Percentiles rank a stretch among this genome's conserved stretches.
Conservation (phyloP, 2,797 vertebrate genomes). For the Hypotaenidia philippensis region DNA sequence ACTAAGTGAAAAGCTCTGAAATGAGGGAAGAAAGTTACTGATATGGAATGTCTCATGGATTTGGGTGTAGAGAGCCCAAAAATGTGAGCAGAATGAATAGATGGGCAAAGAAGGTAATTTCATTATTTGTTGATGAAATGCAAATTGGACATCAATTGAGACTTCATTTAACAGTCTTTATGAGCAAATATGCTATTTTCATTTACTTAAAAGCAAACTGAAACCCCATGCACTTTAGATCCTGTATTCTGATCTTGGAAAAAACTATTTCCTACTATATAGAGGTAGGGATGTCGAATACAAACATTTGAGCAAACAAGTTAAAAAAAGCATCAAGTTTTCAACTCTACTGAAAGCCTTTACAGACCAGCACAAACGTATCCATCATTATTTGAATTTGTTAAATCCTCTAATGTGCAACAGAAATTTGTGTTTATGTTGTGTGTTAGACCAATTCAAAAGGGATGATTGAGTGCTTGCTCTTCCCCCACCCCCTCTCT, state of each 20-base stretch:
- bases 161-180: neutral
- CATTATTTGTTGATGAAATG: neutral
- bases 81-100: neutral
- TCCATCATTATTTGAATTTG: neutral
- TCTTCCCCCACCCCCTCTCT: neutral
- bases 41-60: neutral
- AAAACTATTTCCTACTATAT: neutral
- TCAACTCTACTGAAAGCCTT: neutral
- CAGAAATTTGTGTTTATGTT: fast-evolving
- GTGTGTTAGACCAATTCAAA: neutral
- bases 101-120: neutral
- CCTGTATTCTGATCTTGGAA: neutral
- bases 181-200: neutral
- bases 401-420: neutral
- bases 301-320: neutral
- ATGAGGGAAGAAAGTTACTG: neutral
- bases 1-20: neutral
- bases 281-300: neutral
- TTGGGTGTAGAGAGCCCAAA: neutral
- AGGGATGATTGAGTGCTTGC: neutral
- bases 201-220: neutral
- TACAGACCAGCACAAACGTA: neutral
- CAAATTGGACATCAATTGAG: neutral
- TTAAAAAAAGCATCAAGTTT: neutral
- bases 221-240: neutral